Evolutionary conservation across 1,140 invertebrate genomes (phyloP), one percentile per base, ranked within the genome.

Genomic region (Parasteatoda tepidariorum): DNA sequence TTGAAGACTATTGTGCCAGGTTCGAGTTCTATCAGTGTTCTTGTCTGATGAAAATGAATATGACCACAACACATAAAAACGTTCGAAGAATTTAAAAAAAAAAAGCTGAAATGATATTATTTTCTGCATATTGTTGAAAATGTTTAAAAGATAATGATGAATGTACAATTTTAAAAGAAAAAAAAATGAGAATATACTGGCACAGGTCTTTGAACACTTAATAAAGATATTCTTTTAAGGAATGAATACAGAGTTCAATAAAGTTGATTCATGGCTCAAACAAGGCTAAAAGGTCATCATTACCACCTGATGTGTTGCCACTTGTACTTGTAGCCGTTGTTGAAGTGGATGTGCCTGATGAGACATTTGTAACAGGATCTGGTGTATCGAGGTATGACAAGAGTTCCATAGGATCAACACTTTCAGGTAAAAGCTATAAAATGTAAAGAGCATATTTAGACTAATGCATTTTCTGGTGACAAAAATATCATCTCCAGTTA

Each of bases 361-460:
- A 92, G 81, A 93, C 93, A n/a, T 41, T 62, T 31, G 41, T 34
- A 30, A 66, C 95, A 38, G 96, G 90, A 86, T 96, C 95, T 5
- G 95, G 94, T 67, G 96, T 95, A 88, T 97, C 96, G 87, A 98
- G 89, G 88, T 97, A 98, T 61, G 95, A 96, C n/a, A 98, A 90
- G 74, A 98, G 90, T 89, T 98, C 96, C 93, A 97, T 96, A 3
- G 96, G 95, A 90, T 97, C 96, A 55, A 94, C 93, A 87, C 93
- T 96, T 87, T 97, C 96, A 38, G 95, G 95, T 86, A 97, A 89
- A 73, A 97, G 91, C 95, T 97, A 91, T 15, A 71, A 38, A 22
- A 71, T 28, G 62, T 0, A 74, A 28, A 67, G n/a, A n/a, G n/a
- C n/a, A n/a, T n/a, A n/a, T n/a, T n/a, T n/a, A 3, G 24, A 61